phyloP scores from a whole-genome alignment of 2,888 invertebrate species.

The Latheticus oryzae region DNA sequence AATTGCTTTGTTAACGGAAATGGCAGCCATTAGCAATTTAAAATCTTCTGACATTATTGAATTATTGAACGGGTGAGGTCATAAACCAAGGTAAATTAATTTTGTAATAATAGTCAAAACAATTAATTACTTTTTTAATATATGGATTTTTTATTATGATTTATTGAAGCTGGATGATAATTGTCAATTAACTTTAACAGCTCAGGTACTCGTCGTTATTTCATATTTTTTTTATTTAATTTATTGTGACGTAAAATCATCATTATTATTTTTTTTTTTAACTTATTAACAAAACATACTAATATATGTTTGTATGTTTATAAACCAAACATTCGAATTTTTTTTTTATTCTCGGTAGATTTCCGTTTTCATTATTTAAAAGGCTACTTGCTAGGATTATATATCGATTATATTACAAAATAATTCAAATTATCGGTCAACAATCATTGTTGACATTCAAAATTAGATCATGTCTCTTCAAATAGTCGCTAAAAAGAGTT shows the following conservation, averaged over 20 bases:
- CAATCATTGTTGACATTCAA: slow-evolving; percentile 8
- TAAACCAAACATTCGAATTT: slow-evolving; percentile 2
- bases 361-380: slow-evolving; percentile 1
- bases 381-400: slow-evolving; percentile 4
- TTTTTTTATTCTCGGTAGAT: slow-evolving; percentile 1
- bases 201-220: no score
- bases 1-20: slow-evolving; percentile 10
- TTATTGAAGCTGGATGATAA: no score
- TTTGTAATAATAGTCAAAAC: no score
- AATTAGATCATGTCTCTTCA: slow-evolving; percentile 13
- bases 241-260: background rate
- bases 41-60: slow-evolving; percentile 1
- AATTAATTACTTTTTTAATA: no score
- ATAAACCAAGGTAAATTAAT: no score
- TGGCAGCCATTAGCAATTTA: slow-evolving; percentile 14
- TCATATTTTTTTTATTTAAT: no score
- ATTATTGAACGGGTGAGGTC: background rate
- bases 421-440: slow-evolving; percentile 18
- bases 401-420: slow-evolving; percentile 2
- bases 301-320: slow-evolving; percentile 8
- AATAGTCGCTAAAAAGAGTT: slow-evolving; percentile 8
- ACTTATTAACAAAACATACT: slow-evolving; percentile 9
- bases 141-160: no score
- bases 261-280: slow-evolving; percentile 3
- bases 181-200: no score